phyloP scores from a whole-genome alignment of 1,140 invertebrate genomes.

The Archivesica marissinica region DNA sequence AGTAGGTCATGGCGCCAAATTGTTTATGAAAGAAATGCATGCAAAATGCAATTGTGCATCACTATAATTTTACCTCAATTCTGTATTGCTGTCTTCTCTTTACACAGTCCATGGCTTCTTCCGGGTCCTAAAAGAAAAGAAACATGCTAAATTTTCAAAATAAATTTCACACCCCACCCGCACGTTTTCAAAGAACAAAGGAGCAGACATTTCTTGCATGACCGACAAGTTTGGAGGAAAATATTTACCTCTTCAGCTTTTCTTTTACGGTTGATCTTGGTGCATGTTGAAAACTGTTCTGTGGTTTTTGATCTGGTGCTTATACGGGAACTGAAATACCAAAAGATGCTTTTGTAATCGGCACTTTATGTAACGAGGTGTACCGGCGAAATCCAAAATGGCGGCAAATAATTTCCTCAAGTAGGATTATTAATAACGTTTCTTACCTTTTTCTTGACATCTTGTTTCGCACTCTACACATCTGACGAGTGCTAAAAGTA shows the following conservation, averaged over 20 bases:
- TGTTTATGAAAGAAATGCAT: neutral
- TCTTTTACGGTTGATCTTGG: conserved; percentile 69
- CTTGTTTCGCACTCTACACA: conserved; percentile 44
- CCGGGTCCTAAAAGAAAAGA: conserved; percentile 69
- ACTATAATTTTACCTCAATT: conserved; percentile 72
- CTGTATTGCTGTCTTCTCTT: conserved; percentile 73
- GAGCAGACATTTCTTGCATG: conserved; percentile 23
- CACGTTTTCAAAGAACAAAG: conserved; percentile 57
- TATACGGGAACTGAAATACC: conserved; percentile 71
- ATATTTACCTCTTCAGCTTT: conserved; percentile 75
- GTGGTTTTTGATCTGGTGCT: conserved; percentile 65
- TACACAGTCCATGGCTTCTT: conserved; percentile 66
- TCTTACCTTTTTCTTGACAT: conserved; percentile 78
- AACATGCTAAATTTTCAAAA: neutral
- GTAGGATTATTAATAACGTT: neutral
- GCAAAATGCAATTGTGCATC: neutral
- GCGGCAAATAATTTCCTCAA: conserved; percentile 54
- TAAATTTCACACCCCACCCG: conserved; percentile 37
- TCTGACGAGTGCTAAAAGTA: conserved; percentile 24
- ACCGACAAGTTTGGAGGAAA: conserved; percentile 4
- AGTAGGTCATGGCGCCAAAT: conserved; percentile 42
- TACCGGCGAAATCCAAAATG: conserved; percentile 66
- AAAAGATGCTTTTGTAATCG: conserved; percentile 23
- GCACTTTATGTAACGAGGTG: too few relatives aligned
- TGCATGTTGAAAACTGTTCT: conserved; percentile 61